Percentiles rank a stretch among this genome's conserved stretches.
phyloP scores from a whole-genome alignment of 2,113 vertebrate species.

The Sturnira hondurensis region DNA sequence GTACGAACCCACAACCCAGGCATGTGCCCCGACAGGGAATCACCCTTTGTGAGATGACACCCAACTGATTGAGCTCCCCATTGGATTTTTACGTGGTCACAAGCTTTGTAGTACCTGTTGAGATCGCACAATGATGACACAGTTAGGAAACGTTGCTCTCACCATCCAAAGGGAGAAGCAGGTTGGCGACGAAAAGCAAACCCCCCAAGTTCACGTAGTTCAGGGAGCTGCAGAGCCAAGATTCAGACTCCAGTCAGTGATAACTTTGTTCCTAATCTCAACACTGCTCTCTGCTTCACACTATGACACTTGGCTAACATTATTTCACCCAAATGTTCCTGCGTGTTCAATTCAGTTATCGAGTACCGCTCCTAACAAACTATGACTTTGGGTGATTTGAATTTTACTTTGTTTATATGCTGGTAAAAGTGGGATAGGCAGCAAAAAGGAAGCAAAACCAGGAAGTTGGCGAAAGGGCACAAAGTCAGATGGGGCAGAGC shows the following conservation, averaged over 20 bases:
- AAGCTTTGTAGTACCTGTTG: neutral
- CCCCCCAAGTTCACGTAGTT: neutral
- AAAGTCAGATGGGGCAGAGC: neutral
- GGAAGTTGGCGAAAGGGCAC: neutral
- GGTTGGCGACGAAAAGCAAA: neutral
- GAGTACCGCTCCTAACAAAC: neutral
- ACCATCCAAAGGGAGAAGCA: neutral
- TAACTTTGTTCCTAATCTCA: neutral
- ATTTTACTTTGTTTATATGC: neutral
- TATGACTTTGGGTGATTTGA: neutral
- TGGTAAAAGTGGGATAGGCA: neutral
- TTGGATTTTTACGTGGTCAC: neutral
- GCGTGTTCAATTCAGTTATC: neutral
- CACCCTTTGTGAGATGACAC: too few species aligned
- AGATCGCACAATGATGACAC: neutral
- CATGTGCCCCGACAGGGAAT: too few species aligned
- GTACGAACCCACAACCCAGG: too few species aligned
- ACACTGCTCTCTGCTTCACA: neutral
- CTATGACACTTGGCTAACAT: neutral
- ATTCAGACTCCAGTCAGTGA: neutral
- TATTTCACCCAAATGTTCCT: neutral
- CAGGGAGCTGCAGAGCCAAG: neutral
- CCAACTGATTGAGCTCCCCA: too few species aligned
- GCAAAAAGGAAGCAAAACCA: neutral
- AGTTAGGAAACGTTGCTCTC: neutral